Evolutionary conservation across 2,797 vertebrate genomes (phyloP).

Genomic region (Botia kubotai): DNA sequence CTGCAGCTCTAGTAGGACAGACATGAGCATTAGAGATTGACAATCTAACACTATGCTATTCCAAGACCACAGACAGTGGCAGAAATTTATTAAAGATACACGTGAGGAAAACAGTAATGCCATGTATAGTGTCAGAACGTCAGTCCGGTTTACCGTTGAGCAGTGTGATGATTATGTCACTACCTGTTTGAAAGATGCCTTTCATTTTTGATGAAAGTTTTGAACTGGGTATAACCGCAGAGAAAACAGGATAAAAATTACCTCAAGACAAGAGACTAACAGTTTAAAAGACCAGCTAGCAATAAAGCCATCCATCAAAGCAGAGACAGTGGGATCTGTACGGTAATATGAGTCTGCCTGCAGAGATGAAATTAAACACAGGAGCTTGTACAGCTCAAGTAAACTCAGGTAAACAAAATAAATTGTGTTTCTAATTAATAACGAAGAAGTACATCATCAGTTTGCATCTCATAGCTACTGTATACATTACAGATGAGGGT

Average conservation of each 20-base stretch:
- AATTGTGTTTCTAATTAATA: conserved; percentile 24
- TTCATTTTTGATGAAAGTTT: conserved; percentile 10
- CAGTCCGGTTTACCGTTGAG: conserved; percentile 8
- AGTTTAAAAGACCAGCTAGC: conserved; percentile 24
- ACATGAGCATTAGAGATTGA: background rate
- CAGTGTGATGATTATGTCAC: background rate
- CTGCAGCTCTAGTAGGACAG: background rate
- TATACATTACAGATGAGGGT: background rate
- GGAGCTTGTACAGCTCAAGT: conserved; percentile 37
- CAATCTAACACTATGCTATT: background rate
- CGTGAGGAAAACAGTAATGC: background rate
- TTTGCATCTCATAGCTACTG: background rate
- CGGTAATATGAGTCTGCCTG: background rate
- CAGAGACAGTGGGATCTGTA: conserved; percentile 22
- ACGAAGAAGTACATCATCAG: conserved; percentile 10
- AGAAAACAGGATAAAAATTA: conserved; percentile 15
- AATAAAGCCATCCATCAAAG: conserved; percentile 30
- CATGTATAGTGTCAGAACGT: background rate
- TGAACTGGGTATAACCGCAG: background rate
- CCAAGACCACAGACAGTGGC: background rate
- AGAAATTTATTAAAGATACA: background rate
- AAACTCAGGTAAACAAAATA: no score
- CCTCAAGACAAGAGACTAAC: conserved; percentile 19
- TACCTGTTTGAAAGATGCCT: background rate
- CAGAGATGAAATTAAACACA: conserved; percentile 21